phyloP scores from a whole-genome alignment of 2,797 vertebrate genomes.

The Megaceryle alcyon region DNA sequence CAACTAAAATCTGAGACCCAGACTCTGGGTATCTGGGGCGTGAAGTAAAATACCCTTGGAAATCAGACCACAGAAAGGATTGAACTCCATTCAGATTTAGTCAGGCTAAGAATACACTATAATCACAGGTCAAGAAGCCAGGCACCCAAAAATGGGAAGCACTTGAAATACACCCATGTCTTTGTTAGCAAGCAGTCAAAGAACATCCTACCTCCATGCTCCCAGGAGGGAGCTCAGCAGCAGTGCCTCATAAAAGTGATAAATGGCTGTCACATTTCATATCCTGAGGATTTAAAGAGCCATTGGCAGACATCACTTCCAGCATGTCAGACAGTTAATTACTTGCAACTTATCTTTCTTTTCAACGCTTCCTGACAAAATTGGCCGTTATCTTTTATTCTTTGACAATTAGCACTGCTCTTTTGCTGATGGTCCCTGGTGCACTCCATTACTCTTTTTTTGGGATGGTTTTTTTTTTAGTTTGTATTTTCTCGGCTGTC shows the following conservation, averaged over 20 bases:
- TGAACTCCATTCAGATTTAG: background rate
- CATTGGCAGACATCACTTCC: conserved; percentile 67
- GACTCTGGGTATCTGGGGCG: background rate
- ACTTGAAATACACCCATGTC: background rate
- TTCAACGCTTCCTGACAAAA: conserved; percentile 74
- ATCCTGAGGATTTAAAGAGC: conserved; percentile 66
- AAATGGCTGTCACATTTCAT: conserved; percentile 61
- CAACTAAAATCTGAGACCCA: background rate
- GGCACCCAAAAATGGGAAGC: background rate
- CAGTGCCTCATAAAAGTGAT: conserved; percentile 57
- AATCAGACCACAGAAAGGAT: background rate
- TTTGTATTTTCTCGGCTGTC: background rate
- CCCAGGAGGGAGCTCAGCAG: conserved; percentile 32
- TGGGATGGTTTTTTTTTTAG: background rate
- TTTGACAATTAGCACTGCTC: conserved; percentile 51
- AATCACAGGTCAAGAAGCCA: background rate
- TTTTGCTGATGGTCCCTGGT: conserved; percentile 6
- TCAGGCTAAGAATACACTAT: background rate
- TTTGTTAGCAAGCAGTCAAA: background rate
- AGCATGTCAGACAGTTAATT: conserved; percentile 71
- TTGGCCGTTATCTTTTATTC: conserved; percentile 71
- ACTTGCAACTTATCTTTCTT: conserved; percentile 76
- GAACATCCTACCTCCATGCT: background rate
- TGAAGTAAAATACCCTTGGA: background rate
- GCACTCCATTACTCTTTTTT: background rate